phyloP scores from a whole-genome alignment of 2,113 vertebrate species.

The Caracal caracal region DNA sequence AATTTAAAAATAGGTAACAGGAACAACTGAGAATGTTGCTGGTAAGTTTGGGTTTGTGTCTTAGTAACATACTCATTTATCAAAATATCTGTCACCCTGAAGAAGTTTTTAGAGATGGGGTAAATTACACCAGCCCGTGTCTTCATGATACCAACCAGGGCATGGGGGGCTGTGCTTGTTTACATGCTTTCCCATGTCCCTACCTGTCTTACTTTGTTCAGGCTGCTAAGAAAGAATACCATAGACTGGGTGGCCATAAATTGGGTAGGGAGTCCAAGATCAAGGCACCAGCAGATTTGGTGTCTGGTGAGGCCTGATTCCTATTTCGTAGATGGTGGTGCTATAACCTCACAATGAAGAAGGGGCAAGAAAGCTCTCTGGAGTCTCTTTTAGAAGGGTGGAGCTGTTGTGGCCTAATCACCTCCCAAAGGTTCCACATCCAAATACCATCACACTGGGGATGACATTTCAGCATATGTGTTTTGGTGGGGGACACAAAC shows the following conservation, averaged over 20 bases:
- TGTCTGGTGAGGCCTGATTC: not conserved
- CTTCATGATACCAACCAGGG: not conserved
- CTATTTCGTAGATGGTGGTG: not conserved
- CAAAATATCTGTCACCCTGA: not conserved
- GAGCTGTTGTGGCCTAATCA: not conserved
- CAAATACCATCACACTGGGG: not conserved
- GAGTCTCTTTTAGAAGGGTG: not conserved
- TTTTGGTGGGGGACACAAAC: not conserved
- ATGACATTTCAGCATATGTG: not conserved
- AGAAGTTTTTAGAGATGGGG: not conserved
- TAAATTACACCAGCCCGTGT: not conserved
- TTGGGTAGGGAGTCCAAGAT: not conserved
- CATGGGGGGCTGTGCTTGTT: not conserved
- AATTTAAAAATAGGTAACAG: not conserved
- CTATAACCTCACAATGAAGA: not conserved
- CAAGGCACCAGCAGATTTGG: not conserved
- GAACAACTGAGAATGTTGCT: not conserved
- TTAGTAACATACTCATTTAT: not conserved
- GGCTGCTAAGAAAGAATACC: not conserved
- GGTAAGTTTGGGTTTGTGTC: not conserved
- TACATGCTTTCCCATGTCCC: not conserved
- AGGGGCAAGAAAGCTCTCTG: not conserved
- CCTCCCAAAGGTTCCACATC: not conserved
- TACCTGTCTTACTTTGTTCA: not conserved
- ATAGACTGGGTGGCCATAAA: not conserved